These are phyloP conservation scores for Narcine bancroftii DNA, from an alignment of 2,113 vertebrate species.

Conservation along the genomic window DNA sequence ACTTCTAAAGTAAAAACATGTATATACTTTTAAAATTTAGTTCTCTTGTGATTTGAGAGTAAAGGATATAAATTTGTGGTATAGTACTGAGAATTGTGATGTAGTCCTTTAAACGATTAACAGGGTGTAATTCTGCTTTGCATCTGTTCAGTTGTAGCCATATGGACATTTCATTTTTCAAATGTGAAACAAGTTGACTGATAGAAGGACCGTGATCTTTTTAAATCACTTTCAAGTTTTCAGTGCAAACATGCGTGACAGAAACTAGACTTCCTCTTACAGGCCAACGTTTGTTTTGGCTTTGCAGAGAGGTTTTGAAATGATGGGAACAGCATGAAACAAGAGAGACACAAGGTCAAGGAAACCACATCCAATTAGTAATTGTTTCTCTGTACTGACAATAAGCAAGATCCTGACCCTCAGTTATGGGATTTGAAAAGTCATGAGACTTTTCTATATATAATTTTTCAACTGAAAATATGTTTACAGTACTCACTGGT, in stretches of 20 bases:
- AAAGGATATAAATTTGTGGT: too few species aligned
- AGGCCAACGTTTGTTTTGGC: conserved; percentile 29
- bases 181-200: neutral
- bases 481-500: neutral
- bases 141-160: neutral
- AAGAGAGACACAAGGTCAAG: neutral
- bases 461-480: conserved; percentile 15
- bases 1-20: neutral
- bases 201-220: neutral
- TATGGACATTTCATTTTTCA: neutral
- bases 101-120: neutral
- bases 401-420: neutral
- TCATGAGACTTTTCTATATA: neutral
- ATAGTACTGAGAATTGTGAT: neutral
- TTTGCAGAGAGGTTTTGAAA: neutral
- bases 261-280: conserved; percentile 20
- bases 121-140: neutral
- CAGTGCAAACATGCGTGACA: conserved; percentile 27
- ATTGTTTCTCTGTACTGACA: too few species aligned
- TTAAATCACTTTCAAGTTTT: neutral
- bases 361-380: neutral
- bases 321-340: conserved; percentile 6
- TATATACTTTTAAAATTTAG: neutral
- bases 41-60: neutral
- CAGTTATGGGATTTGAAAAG: neutral